Evolutionary conservation across 1,140 invertebrate species (phyloP).

Genomic region (Oryzaephilus surinamensis): DNA sequence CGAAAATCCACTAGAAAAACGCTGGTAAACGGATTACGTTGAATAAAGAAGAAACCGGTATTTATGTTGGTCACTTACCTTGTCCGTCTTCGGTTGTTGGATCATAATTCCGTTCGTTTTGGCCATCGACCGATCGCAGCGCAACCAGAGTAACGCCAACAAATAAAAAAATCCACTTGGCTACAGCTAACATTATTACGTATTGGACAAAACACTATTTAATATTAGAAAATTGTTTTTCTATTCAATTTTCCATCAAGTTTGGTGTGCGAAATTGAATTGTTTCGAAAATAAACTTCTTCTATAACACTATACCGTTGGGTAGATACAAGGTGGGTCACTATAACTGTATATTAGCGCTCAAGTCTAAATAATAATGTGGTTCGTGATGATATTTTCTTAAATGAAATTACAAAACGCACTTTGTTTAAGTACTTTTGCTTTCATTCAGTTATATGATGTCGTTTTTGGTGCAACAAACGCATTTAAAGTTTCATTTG

Average conservation of each 20-base stretch:
- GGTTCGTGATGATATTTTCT: too few species aligned
- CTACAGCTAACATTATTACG: conserved; percentile 29
- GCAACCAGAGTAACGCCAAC: conserved; percentile 36
- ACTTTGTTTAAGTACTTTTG: too few species aligned
- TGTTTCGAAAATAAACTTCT: conserved; percentile 5
- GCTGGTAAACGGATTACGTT: neutral
- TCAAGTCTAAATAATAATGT: too few species aligned
- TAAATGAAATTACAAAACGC: too few species aligned
- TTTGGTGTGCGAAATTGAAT: too few species aligned
- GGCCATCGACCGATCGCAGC: conserved; percentile 38
- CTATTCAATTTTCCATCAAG: too few species aligned
- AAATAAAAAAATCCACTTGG: conserved; percentile 40
- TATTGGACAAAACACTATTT: too few species aligned
- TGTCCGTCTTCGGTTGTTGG: conserved; percentile 32
- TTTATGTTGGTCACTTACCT: conserved; percentile 27
- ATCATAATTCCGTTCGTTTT: conserved; percentile 43
- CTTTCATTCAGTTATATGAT: too few species aligned
- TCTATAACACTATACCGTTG: conserved; percentile 5
- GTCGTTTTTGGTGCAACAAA: too few species aligned
- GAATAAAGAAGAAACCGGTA: neutral
- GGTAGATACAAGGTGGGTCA: conserved; percentile 4
- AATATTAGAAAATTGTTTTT: too few species aligned
- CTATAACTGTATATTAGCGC: too few species aligned
- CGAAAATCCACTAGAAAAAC: neutral
- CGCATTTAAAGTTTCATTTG: too few species aligned